Conservation (phyloP, 2,113 vertebrate genomes). For the Castor canadensis region DNA sequence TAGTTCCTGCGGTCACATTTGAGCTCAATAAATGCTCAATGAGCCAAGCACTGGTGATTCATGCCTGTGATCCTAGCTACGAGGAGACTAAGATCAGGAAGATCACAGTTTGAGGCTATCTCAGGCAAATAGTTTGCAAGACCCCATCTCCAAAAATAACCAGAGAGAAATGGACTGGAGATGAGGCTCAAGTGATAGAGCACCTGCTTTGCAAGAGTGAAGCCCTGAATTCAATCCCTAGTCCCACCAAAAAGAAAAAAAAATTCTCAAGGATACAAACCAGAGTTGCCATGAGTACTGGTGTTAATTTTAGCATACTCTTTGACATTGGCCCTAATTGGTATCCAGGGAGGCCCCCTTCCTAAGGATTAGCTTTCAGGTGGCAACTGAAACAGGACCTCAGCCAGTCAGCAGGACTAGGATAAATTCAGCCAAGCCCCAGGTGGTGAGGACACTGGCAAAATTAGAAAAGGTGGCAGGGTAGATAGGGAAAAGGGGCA, state of each 20-base stretch:
- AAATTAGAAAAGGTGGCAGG: background rate
- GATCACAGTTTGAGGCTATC: no score
- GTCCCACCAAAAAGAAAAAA: no score
- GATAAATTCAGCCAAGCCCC: background rate
- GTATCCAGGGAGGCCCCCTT: background rate
- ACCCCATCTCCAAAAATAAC: no score
- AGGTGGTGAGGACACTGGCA: background rate
- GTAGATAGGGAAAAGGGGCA: rapidly evolving
- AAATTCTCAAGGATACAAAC: background rate
- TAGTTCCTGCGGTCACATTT: background rate
- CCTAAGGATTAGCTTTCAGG: background rate
- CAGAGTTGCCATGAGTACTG: no score
- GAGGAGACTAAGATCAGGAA: no score
- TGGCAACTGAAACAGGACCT: background rate
- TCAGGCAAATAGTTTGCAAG: no score
- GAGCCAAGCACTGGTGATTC: no score
- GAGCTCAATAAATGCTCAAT: background rate
- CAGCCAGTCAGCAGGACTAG: background rate
- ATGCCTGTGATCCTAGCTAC: no score
- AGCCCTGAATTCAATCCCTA: no score
- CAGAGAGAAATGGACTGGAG: no score
- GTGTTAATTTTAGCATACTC: background rate
- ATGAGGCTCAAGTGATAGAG: no score
- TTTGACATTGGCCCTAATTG: background rate
- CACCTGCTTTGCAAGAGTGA: no score